phyloP scores from a whole-genome alignment of 92 coral and sea anemone species.

The Heliopora coerulea region DNA sequence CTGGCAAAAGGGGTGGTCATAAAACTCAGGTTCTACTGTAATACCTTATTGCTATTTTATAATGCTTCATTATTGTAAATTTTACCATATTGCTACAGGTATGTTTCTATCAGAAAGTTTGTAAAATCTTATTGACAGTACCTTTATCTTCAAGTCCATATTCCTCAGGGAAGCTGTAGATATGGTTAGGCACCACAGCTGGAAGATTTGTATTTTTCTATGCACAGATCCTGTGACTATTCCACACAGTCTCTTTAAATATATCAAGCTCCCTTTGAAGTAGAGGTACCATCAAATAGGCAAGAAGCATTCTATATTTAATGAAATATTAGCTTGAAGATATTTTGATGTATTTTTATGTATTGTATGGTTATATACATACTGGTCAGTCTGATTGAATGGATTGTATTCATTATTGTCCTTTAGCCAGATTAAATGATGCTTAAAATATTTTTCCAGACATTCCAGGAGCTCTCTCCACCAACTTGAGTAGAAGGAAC shows the following conservation, averaged over 20 bases:
- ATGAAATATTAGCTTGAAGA: too few relatives aligned
- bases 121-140: too few relatives aligned
- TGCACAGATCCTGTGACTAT: not conserved
- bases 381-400: not conserved
- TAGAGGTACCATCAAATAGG: not conserved
- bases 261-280: not conserved
- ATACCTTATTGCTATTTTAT: too few relatives aligned
- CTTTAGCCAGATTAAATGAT: not conserved
- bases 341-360: not conserved
- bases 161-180: constrained; percentile 6
- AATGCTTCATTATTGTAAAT: too few relatives aligned
- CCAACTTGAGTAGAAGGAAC: too few relatives aligned
- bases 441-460: not conserved
- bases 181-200: not conserved
- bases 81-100: too few relatives aligned
- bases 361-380: not conserved
- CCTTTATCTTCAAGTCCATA: too few relatives aligned
- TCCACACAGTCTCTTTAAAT: constrained; percentile 1
- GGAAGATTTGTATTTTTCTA: not conserved
- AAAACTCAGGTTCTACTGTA: too few relatives aligned
- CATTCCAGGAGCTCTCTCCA: not conserved
- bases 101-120: too few relatives aligned
- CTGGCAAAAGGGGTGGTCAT: too few relatives aligned
- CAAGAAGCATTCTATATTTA: constrained; percentile 5
- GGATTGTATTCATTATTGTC: not conserved